Percentiles rank a stretch among this genome's conserved stretches.
phyloP scores from a whole-genome alignment of 2,797 vertebrate genomes.

The Prunella strophiata region DNA sequence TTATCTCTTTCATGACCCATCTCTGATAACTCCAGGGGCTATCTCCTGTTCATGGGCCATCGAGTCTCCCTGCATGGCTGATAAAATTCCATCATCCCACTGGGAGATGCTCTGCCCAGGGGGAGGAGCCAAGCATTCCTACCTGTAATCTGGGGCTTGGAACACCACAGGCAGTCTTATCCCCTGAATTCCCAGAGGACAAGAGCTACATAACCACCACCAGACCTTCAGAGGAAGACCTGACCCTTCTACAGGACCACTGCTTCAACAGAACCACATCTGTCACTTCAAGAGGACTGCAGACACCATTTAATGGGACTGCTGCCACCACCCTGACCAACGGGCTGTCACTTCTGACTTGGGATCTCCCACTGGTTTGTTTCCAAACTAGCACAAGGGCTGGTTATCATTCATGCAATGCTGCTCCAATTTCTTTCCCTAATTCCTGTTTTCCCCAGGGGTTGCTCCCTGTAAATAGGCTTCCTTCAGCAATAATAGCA shows the following conservation, averaged over 20 bases:
- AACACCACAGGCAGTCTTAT: not conserved
- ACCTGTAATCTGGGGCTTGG: too few species aligned
- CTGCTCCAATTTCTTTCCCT: not conserved
- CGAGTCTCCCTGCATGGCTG: accelerated
- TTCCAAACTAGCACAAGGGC: not conserved
- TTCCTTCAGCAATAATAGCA: not conserved
- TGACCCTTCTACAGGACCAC: not conserved
- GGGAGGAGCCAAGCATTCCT: not conserved
- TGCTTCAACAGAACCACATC: not conserved
- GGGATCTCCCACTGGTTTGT: not conserved
- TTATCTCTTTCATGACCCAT: not conserved
- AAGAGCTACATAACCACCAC: not conserved
- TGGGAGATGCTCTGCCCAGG: accelerated
- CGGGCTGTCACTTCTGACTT: not conserved
- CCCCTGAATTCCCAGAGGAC: not conserved
- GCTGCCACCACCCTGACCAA: not conserved
- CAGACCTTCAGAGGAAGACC: not conserved
- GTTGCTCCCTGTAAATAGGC: not conserved
- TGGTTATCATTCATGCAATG: not conserved
- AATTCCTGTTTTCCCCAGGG: not conserved
- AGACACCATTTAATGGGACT: not conserved
- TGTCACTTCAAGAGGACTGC: not conserved
- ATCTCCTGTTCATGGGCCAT: not conserved
- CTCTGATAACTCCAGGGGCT: not conserved
- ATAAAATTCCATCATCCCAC: not conserved